These are phyloP conservation scores for Aselliscus stoliczkanus DNA, from an alignment of 2,797 vertebrate species.

Conservation along the genomic window DNA sequence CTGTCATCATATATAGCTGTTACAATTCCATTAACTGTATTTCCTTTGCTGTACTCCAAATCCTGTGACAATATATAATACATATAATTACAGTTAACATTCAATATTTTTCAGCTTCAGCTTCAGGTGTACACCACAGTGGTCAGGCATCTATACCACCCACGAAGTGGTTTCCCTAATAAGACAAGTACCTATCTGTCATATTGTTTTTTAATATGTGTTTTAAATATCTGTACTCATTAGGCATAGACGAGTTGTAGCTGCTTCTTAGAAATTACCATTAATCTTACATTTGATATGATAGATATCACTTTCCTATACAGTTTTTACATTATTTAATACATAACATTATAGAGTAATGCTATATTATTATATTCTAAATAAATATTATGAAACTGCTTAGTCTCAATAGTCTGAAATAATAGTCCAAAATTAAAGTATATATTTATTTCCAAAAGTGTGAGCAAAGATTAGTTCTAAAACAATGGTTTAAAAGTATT, in stretches of 20 bases:
- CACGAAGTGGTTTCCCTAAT: too few relatives aligned
- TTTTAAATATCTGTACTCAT: background rate
- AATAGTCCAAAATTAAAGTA: background rate
- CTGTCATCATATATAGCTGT: too few relatives aligned
- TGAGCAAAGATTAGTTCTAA: background rate
- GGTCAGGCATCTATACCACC: too few relatives aligned
- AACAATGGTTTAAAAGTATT: background rate
- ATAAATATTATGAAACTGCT: background rate
- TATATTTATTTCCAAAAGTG: background rate
- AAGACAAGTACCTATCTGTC: background rate
- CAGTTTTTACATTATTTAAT: background rate
- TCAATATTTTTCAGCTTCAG: too few relatives aligned
- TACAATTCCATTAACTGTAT: too few relatives aligned
- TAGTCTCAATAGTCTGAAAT: background rate
- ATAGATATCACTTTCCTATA: background rate
- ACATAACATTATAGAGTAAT: background rate
- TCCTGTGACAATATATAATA: too few relatives aligned
- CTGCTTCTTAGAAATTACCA: background rate
- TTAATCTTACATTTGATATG: background rate
- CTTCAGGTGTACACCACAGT: too few relatives aligned
- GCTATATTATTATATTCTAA: background rate
- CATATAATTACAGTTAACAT: too few relatives aligned
- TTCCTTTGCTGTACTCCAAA: too few relatives aligned
- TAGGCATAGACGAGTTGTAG: background rate
- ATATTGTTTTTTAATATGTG: background rate